phyloP scores from a whole-genome alignment of 2,797 vertebrate genomes.

The Gephyroberyx darwinii region DNA sequence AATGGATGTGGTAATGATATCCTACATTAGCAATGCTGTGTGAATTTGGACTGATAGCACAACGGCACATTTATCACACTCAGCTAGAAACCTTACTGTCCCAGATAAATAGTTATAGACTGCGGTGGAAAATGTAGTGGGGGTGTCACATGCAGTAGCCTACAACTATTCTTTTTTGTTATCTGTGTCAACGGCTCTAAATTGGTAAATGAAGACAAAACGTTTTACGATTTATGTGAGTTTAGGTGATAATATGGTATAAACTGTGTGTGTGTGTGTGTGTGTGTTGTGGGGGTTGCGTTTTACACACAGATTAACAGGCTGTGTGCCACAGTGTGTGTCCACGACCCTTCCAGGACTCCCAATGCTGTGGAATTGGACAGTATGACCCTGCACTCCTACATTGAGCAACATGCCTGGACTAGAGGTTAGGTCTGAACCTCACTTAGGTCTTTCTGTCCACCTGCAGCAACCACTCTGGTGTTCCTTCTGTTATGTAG shows the following conservation, averaged over 20 bases:
- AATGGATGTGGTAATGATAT: constrained; percentile 23
- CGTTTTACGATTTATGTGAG: too few species aligned
- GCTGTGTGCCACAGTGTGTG: constrained; percentile 71
- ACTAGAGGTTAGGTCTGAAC: constrained; percentile 66
- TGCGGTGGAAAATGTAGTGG: constrained; percentile 6
- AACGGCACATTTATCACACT: constrained; percentile 16
- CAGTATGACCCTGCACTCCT: constrained; percentile 79
- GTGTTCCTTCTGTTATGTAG: too few species aligned
- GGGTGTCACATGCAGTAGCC: constrained; percentile 11
- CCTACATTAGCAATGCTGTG: constrained; percentile 7
- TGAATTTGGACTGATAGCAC: constrained; percentile 16
- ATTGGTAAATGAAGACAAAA: constrained; percentile 13
- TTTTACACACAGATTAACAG: constrained; percentile 69
- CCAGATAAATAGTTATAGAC: constrained; percentile 28
- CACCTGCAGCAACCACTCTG: too few species aligned
- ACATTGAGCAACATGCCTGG: constrained; percentile 74
- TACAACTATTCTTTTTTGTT: constrained; percentile 27
- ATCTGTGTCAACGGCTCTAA: constrained; percentile 32
- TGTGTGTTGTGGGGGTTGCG: constrained; percentile 37
- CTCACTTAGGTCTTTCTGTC: too few species aligned
- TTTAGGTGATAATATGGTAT: too few species aligned
- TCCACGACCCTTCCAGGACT: constrained; percentile 71
- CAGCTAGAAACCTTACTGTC: neutral
- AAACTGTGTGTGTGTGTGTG: constrained; percentile 17
- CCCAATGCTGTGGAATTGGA: constrained; percentile 72